Base-by-base conservation (phyloP, 2,797 vertebrate genomes). In the Pachyuromys duprasi region DNA sequence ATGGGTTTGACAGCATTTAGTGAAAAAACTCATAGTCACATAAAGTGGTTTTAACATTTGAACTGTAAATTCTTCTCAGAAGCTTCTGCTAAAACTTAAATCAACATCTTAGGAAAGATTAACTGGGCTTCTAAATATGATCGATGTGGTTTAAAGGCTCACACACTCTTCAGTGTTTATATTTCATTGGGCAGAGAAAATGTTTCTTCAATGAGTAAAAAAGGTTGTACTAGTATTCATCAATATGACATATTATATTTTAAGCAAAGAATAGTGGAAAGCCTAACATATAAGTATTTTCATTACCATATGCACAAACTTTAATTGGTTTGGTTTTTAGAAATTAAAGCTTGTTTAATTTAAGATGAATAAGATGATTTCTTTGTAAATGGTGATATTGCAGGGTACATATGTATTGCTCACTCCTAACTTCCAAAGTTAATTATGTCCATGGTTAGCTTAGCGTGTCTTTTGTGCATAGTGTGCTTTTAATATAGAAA, bases 51-150 rank as follows among this genome's bases (percentile, higher is more conserved):
- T 90, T 82, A 79, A 82, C 45, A 94, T 83, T 83, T 84, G 20
- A 90, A 90, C 89, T 72, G 2, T 22, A 76, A 93, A 39, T 91
- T 93, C 0, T 45, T 82, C 92, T 92, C 42, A 89, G 78, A 95
- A 31, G 8, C 5, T 49, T 65, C 74, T 83, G 69, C 83, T 20
- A 26, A 78, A 95, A 91, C 5, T 80, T 84, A 89, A 82, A 80
- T 79, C 11, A 79, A n/a, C 13, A 33, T 45, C 20, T 95, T 75
- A 79, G 55, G 67, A 88, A 70, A 5, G 2, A 86, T 82, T 88
- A 33, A 79, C 15, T 6, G 55, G 15, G 17, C 17, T 28, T 79
- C 6, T 26, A 24, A 88, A 79, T 17, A n/a, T 55, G 39, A 91
- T 28, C 67, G 49, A 76, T 49, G 70, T 53, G 63, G 17, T 60